phyloP scores from a whole-genome alignment of 1,140 invertebrate genomes.

The Adelges cooleyi region DNA sequence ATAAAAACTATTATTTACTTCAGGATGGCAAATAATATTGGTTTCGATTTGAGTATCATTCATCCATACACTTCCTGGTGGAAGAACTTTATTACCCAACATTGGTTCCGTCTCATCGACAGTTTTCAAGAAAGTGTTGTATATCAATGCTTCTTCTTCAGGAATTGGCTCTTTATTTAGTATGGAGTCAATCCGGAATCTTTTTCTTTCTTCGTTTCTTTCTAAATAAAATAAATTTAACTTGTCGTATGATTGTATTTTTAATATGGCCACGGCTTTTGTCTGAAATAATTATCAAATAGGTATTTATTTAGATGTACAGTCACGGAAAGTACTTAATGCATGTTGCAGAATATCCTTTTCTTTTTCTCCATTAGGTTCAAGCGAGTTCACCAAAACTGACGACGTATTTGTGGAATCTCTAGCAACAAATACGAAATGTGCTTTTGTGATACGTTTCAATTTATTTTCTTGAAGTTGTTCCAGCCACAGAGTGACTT shows the following conservation, averaged over 20 bases:
- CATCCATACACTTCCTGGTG: slow-evolving; percentile 55
- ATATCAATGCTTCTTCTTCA: slow-evolving; percentile 54
- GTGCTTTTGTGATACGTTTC: slow-evolving; percentile 50
- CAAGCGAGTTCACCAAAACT: slow-evolving; percentile 53
- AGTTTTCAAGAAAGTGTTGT: slow-evolving; percentile 54
- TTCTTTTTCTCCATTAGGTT: slow-evolving; percentile 50
- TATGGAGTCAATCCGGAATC: slow-evolving; percentile 33
- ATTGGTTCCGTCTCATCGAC: slow-evolving; percentile 42
- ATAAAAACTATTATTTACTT: slow-evolving; percentile 39
- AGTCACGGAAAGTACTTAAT: too few relatives aligned
- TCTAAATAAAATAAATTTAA: too few relatives aligned
- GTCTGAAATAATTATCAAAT: too few relatives aligned
- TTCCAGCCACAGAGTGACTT: slow-evolving; percentile 57
- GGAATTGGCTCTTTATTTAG: slow-evolving; percentile 51
- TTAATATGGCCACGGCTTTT: too few relatives aligned
- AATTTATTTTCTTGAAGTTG: slow-evolving; percentile 50
- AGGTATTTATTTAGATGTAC: too few relatives aligned
- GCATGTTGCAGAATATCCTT: slow-evolving; percentile 39
- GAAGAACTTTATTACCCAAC: slow-evolving; percentile 44
- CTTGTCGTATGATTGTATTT: too few relatives aligned
- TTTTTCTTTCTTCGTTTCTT: too few relatives aligned
- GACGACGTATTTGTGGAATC: slow-evolving; percentile 50
- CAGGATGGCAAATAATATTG: slow-evolving; percentile 54
- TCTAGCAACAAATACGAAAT: slow-evolving; percentile 62
- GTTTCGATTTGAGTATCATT: slow-evolving; percentile 48